Conservation (phyloP, 2,113 vertebrate species). For the Alligator sinensis region DNA sequence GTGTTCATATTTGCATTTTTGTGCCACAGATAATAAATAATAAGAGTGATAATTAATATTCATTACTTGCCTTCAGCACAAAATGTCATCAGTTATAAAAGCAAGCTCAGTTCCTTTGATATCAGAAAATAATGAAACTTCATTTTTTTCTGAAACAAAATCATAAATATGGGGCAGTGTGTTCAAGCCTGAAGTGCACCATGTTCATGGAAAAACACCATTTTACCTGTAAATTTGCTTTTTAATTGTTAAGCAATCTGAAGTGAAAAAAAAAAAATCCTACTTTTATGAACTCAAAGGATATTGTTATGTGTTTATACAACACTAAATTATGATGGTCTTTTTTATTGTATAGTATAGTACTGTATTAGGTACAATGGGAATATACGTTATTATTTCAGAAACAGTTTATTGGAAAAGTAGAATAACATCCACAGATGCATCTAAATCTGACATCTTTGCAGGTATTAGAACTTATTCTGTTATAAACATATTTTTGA, state of each 20-base stretch:
- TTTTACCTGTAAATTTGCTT: background rate
- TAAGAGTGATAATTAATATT: conserved; percentile 75
- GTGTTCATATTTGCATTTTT: conserved; percentile 69
- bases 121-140: conserved; percentile 20
- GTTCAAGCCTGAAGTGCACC: background rate
- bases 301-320: background rate
- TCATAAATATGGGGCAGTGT: background rate
- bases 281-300: background rate
- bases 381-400: background rate
- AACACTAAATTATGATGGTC: background rate
- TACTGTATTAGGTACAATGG: background rate
- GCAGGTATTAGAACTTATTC: background rate
- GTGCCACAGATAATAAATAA: conserved; percentile 62
- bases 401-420: background rate
- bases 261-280: background rate
- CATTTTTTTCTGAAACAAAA: background rate
- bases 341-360: background rate
- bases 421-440: background rate
- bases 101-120: conserved; percentile 55
- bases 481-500: background rate
- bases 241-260: background rate
- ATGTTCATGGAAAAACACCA: no score
- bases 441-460: background rate
- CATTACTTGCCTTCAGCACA: conserved; percentile 68
- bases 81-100: conserved; percentile 63